A percentile compares a stretch with the other conserved stretches of the same genome.
Conservation (phyloP, 2,797 vertebrate species). For the Leuciscus waleckii region DNA sequence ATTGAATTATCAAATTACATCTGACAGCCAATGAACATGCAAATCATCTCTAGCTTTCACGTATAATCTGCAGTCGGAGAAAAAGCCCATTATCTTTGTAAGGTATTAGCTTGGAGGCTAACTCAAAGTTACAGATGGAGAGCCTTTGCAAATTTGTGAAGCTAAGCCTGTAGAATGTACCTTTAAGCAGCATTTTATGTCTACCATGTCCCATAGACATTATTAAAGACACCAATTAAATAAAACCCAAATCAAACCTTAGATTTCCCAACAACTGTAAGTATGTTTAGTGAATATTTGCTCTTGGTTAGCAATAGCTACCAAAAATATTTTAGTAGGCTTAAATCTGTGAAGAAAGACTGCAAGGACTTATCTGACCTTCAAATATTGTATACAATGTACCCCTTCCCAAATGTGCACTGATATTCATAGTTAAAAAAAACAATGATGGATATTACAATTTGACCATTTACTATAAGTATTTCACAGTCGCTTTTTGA, state of each 20-base stretch:
- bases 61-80: constrained; percentile 11
- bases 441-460: not conserved
- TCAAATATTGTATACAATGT: not conserved
- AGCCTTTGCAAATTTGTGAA: not conserved
- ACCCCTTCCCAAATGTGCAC: not conserved
- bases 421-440: not conserved
- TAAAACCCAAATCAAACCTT: not conserved
- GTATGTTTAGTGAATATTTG: not conserved
- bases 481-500: no score
- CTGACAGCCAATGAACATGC: not conserved
- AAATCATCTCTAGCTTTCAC: constrained; percentile 1
- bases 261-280: constrained; percentile 1
- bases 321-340: not conserved
- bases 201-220: not conserved
- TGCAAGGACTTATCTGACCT: constrained; percentile 25
- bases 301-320: not conserved
- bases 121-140: not conserved
- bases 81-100: constrained; percentile 19
- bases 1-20: not conserved
- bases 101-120: not conserved
- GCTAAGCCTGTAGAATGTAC: not conserved
- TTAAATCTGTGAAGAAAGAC: constrained; percentile 7
- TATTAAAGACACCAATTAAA: not conserved
- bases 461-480: not conserved
- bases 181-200: not conserved